Percentiles rank a stretch among this genome's conserved stretches.
phyloP scores from a whole-genome alignment of 2,888 invertebrate species.

The Hololepta plana region DNA sequence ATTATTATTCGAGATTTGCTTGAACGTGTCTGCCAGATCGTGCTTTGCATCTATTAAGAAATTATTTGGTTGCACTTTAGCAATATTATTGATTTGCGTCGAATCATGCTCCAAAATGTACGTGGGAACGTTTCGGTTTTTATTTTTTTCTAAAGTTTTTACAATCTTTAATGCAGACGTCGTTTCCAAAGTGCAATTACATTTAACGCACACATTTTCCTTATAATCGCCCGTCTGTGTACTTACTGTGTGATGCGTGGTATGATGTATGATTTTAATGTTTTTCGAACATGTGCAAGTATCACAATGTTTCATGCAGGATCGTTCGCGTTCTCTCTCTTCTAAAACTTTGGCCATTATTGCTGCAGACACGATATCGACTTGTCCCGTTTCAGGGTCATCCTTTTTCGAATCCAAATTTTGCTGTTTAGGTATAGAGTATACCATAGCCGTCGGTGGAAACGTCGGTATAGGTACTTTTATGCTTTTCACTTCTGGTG shows the following conservation, averaged over 20 bases:
- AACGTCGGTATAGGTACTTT: constrained; percentile 63
- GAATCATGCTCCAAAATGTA: constrained; percentile 12
- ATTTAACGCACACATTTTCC: constrained; percentile 36
- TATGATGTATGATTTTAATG: constrained; percentile 33
- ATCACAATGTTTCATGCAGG: constrained; percentile 64
- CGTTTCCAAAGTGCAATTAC: constrained; percentile 28
- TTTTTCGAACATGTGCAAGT: constrained; percentile 54
- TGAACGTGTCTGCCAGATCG: too few species aligned
- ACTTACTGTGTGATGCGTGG: constrained; percentile 37
- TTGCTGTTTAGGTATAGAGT: constrained; percentile 33
- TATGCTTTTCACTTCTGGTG: constrained; percentile 38
- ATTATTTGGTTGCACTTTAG: constrained; percentile 25
- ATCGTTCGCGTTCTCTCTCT: constrained; percentile 64
- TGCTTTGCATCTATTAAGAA: constrained; percentile 18
- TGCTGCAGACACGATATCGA: constrained; percentile 68
- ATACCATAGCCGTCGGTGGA: constrained; percentile 73
- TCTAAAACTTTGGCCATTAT: constrained; percentile 84
- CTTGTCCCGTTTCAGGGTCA: constrained; percentile 41
- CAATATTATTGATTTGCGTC: constrained; percentile 10
- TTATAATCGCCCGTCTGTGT: constrained; percentile 45
- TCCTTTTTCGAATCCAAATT: constrained; percentile 26
- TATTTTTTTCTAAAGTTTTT: constrained; percentile 13
- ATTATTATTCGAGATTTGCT: too few species aligned
- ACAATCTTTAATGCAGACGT: constrained; percentile 14
- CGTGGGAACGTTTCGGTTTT: constrained; percentile 13